These are phyloP conservation scores for Palythoa caribaeorum DNA, from an alignment of 92 coral and sea anemone genomes.

Conservation along the genomic window DNA sequence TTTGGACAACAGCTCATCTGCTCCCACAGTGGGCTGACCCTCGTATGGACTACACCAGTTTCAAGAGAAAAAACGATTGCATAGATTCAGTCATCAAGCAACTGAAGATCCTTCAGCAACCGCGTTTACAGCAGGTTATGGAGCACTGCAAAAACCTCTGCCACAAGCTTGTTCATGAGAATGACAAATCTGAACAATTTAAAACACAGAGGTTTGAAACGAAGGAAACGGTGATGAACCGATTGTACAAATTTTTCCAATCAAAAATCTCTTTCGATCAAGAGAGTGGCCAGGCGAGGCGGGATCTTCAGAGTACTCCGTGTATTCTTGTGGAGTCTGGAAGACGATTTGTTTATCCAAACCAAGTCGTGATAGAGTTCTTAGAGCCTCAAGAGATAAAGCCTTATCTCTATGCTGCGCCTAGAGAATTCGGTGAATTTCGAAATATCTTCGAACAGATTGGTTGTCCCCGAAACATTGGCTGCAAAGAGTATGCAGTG, in stretches of 20 bases:
- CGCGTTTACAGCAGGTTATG: conserved; percentile 65
- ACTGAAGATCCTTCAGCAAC: no score
- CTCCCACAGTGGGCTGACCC: conserved; percentile 58
- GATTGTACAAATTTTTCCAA: conserved; percentile 72
- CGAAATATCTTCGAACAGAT: conserved; percentile 54
- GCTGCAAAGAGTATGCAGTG: conserved; percentile 68
- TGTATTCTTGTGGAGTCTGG: conserved; percentile 77
- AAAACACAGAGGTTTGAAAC: not conserved
- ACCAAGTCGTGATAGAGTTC: conserved; percentile 68
- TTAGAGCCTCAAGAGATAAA: conserved; percentile 55
- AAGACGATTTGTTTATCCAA: conserved; percentile 57
- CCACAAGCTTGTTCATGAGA: conserved; percentile 25
- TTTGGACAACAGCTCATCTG: no score
- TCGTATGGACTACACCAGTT: not conserved
- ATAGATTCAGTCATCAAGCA: not conserved
- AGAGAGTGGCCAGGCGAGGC: no score
- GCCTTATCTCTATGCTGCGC: conserved; percentile 75
- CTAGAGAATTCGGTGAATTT: conserved; percentile 58
- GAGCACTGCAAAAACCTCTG: conserved; percentile 72
- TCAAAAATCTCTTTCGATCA: not conserved
- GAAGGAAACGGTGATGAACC: conserved; percentile 59
- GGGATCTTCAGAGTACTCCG: not conserved
- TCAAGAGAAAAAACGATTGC: not conserved
- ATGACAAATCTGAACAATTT: conserved; percentile 24
- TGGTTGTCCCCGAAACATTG: conserved; percentile 65